Percentiles rank a stretch among this genome's conserved stretches.
Evolutionary conservation across 2,113 vertebrate genomes (phyloP).

Genomic region (Oncorhynchus masou): DNA sequence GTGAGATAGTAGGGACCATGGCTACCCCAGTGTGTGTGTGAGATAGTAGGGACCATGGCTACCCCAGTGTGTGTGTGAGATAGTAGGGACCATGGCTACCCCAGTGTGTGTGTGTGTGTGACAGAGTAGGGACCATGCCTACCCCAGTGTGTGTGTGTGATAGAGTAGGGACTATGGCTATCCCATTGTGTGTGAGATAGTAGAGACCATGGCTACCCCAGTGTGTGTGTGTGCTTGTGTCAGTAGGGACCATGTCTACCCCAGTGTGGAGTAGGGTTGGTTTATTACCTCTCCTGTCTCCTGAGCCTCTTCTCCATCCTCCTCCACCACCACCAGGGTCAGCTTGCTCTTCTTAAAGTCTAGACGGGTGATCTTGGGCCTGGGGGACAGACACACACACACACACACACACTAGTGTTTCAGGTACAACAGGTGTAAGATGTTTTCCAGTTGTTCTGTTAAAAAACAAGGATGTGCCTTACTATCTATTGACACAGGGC

Average conservation of each 20-base stretch:
- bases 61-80: too few relatives aligned
- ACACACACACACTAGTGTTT: not conserved
- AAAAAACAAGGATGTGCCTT: too few relatives aligned
- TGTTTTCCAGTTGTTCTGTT: too few relatives aligned
- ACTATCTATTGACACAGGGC: too few relatives aligned
- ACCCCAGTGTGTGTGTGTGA: not conserved
- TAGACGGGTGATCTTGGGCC: constrained; percentile 97
- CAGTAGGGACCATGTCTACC: constrained; percentile 78
- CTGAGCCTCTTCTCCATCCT: constrained; percentile 90
- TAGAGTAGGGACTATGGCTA: too few relatives aligned
- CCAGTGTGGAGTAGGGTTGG: constrained; percentile 20
- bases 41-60: too few relatives aligned
- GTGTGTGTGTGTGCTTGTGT: constrained; percentile 90
- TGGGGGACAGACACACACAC: constrained; percentile 51
- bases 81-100: too few relatives aligned
- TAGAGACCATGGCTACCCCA: too few relatives aligned
- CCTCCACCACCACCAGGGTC: constrained; percentile 95
- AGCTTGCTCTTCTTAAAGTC: constrained; percentile 98
- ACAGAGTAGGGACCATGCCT: constrained; percentile 5
- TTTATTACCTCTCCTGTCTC: constrained; percentile 63
- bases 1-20: too few relatives aligned
- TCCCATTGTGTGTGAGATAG: not conserved
- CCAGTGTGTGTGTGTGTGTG: not conserved
- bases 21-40: too few relatives aligned
- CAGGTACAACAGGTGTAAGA: too few relatives aligned